Conservation (phyloP, 64 coral and sea anemone species). For the Stichodactyla helianthus region DNA sequence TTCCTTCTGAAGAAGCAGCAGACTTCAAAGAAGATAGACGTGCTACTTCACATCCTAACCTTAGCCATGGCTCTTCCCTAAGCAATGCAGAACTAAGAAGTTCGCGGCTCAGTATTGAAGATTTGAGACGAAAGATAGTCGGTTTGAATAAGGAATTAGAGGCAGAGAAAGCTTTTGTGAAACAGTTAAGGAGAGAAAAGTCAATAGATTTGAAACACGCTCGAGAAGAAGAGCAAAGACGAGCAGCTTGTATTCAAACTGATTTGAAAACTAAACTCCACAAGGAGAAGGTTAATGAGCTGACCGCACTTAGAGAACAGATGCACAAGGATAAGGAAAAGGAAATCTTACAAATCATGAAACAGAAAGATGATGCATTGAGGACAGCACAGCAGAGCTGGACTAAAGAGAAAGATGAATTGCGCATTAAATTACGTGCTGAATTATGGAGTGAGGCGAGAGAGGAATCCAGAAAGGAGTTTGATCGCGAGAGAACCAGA, state of each 20-base stretch:
- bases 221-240: conserved; percentile 77
- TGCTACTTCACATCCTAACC: conserved; percentile 38
- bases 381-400: conserved; percentile 75
- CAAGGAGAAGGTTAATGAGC: conserved; percentile 80
- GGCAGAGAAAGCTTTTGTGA: conserved; percentile 56
- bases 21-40: conserved; percentile 20
- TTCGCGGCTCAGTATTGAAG: conserved; percentile 31
- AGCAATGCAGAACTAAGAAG: conserved; percentile 3
- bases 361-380: conserved; percentile 82
- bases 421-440: conserved; percentile 57
- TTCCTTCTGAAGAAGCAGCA: conserved; percentile 23
- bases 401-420: conserved; percentile 87
- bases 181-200: conserved; percentile 80
- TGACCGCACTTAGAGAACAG: conserved; percentile 71
- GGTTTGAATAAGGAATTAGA: conserved; percentile 85
- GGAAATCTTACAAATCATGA: conserved; percentile 75
- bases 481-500: conserved; percentile 65
- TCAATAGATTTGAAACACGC: conserved; percentile 61
- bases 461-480: conserved; percentile 73
- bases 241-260: conserved; percentile 46
- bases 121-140: conserved; percentile 76
- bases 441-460: conserved; percentile 68
- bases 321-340: conserved; percentile 91
- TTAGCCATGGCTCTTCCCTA: conserved; percentile 2
- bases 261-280: conserved; percentile 84